Evolutionary conservation across 2,797 vertebrate species (phyloP).

Genomic region (Alauda arvensis): DNA sequence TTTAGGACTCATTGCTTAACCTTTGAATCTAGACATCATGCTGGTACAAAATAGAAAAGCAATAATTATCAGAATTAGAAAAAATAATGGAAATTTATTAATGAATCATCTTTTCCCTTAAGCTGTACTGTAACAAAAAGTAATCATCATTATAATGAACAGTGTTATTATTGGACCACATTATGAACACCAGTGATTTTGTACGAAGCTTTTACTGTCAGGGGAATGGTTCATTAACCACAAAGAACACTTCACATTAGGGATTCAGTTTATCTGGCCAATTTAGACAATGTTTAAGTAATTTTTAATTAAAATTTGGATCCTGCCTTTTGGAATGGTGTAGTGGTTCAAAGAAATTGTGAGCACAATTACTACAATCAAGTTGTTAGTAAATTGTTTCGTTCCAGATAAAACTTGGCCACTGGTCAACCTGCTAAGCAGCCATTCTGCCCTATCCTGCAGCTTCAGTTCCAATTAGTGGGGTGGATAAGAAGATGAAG

Average conservation of each 20-base stretch:
- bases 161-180: conserved; percentile 18
- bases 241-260: conserved; percentile 36
- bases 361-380: conserved; percentile 6
- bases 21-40: conserved; percentile 30
- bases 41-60: conserved; percentile 32
- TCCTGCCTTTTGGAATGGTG: conserved; percentile 21
- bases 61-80: conserved; percentile 65
- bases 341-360: neutral
- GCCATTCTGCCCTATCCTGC: neutral
- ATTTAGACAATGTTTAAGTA: conserved; percentile 52
- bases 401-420: neutral
- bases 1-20: conserved; percentile 1
- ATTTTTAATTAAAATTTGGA: conserved; percentile 58
- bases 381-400: conserved; percentile 6
- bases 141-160: conserved; percentile 48
- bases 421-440: neutral
- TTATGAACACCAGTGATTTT: conserved; percentile 49
- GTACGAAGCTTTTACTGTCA: neutral
- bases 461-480: neutral
- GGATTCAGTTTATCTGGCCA: conserved; percentile 41
- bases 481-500: neutral
- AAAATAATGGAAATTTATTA: conserved; percentile 63
- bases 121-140: conserved; percentile 16
- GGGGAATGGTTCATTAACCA: conserved; percentile 44
- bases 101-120: conserved; percentile 39